Evolutionary conservation across 2,888 invertebrate genomes (phyloP), one percentile per base, ranked within the genome.

Genomic region (Chrysolina americana): DNA sequence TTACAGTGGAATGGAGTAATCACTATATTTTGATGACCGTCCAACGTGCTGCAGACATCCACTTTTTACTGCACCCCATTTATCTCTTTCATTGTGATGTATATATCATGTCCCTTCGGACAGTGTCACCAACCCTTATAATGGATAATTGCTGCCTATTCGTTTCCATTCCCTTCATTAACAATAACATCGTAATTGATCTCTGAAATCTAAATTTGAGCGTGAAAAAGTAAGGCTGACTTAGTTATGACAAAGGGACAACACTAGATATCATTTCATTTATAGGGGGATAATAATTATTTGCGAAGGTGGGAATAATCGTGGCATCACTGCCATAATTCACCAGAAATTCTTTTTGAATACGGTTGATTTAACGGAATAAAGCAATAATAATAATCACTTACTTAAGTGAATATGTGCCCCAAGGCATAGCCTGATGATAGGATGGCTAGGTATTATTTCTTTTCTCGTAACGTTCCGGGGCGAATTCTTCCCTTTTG

Each of bases 11-110:
- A 76, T 74, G 65, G 65, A 72, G 64, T 75, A 80, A 82, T 82
- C 81, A 80, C 80, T 81, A 80, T 81, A 76, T 79, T n/a, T 79
- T 82, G 81, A 81, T 78, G 77, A 79, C 73, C 70, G 79, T 76
- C 76, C 82, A 76, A 78, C 73, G 75, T 82, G 82, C 74, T 74
- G 73, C 79, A 77, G 66, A 68, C 75, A 70, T 53, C 41, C 65
- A 78, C 76, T 81, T 81, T 81, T 81, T 81, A 78, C 68, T 65
- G 70, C 66, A 63, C 68, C 71, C 78, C 41, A 78, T 81, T 79
- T 68, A 77, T 79, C 76, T 78, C 78, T 63, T 76, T 78, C 79
- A 76, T 36, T 41, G 63, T 71, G 77, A 75, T 76, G 71, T 73
- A 76, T 77, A 70, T 71, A 70, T 71, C 62, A 68, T 64, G 56